Base-by-base conservation (phyloP, 2,888 invertebrate species). In the Anticlea derivata region DNA sequence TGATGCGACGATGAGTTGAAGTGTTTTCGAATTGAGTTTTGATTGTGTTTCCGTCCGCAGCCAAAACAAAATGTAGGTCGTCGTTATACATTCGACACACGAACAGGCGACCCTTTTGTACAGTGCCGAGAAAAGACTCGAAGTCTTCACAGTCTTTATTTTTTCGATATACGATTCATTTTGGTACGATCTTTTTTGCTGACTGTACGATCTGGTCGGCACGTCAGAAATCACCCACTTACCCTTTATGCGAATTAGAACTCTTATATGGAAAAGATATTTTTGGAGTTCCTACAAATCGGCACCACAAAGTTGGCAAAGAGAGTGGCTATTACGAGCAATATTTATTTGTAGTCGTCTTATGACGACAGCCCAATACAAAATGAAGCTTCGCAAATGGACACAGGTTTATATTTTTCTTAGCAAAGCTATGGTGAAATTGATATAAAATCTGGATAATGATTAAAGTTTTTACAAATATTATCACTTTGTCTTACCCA, bases 1-100 rank as follows among this genome's bases (percentile, higher is more conserved):
- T 68, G 80, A 77, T 77, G 68, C 66, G 68, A 63, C 73, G 75
- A 80, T 77, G 77, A 76, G 80, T 73, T 74, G 66, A 78, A 83
- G 80, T 81, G 83, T 81, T 80, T 77, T 76, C 72, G 73, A 78
- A 82, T 81, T 73, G 82, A 80, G 83, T 83, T 85, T 79, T 82
- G 84, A 84, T 84, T 84, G 80, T 82, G 76, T 81, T 81, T 71
- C 72, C 75, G 61, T 63, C 69, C 70, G 68, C 72, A 64, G 69
- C 68, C 70, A 71, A 73, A 73, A 73, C 75, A 68, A 65, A 78
- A 80, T 75, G 68, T 76, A 67, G 73, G 73, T 61, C 75, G 68
- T 74, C 70, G 75, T 85, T 85, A 83, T 70, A 71, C 70, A 85
- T 84, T 82, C 83, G 78, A 68, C 72, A 73, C 84, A 78, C 83